A percentile compares a stretch with the other conserved stretches of the same genome.
Evolutionary conservation across 2,797 vertebrate genomes (phyloP).

Genomic region (Pampus argenteus): DNA sequence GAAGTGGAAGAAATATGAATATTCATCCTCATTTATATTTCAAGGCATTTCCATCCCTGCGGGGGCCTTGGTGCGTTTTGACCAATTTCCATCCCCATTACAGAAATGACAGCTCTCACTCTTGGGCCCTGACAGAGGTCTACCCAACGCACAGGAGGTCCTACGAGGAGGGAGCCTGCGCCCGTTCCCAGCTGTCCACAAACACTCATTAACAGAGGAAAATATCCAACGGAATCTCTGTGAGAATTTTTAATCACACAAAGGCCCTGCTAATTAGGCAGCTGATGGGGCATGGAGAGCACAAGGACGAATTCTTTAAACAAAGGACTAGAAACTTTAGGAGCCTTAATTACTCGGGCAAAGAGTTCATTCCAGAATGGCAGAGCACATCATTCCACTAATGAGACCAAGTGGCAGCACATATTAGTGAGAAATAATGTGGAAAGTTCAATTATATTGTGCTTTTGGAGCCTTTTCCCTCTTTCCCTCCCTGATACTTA

Average conservation of each 20-base stretch:
- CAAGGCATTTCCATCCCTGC: slow-evolving; percentile 95
- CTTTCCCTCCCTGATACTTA: slow-evolving; percentile 81
- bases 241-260: slow-evolving; percentile 99
- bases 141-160: slow-evolving; percentile 94
- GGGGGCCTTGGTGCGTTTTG: slow-evolving; percentile 91
- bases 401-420: slow-evolving; percentile 94
- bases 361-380: slow-evolving; percentile 99
- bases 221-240: slow-evolving; percentile 99
- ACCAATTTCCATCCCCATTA: slow-evolving; percentile 97
- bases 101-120: slow-evolving; percentile 98
- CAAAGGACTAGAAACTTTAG: slow-evolving; percentile 99
- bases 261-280: slow-evolving; percentile 99
- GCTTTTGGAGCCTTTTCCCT: slow-evolving; percentile 86
- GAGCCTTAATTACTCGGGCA: slow-evolving; percentile 99
- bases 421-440: slow-evolving; percentile 90
- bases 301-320: slow-evolving; percentile 99
- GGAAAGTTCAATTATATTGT: slow-evolving; percentile 93
- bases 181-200: slow-evolving; percentile 99
- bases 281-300: slow-evolving; percentile 99
- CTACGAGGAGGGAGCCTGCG: slow-evolving; percentile 88
- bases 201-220: slow-evolving; percentile 99
- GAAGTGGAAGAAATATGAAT: slow-evolving; percentile 94
- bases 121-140: slow-evolving; percentile 99
- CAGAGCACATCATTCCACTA: slow-evolving; percentile 98
- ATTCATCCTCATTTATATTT: slow-evolving; percentile 99